phyloP scores from a whole-genome alignment of 2,797 vertebrate species.

The Euthynnus affinis region DNA sequence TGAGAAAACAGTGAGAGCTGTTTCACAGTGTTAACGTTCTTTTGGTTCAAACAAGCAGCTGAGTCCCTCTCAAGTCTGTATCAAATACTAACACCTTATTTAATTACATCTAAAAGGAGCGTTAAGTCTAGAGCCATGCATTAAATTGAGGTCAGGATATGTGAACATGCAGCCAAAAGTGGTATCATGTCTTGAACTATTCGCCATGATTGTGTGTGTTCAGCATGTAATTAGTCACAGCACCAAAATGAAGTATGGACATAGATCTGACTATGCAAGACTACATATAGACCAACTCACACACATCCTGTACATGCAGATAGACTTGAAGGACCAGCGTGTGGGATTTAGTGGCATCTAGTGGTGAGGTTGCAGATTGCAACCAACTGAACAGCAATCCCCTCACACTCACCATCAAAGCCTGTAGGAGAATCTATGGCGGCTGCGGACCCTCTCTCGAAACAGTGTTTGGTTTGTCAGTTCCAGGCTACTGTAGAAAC shows the following conservation, averaged over 20 bases:
- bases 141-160: constrained; percentile 40
- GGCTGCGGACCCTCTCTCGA: too few relatives aligned
- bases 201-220: constrained; percentile 5
- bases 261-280: too few relatives aligned
- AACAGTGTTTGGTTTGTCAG: too few relatives aligned
- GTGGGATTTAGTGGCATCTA: too few relatives aligned
- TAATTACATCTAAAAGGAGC: constrained; percentile 55
- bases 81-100: constrained; percentile 72
- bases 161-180: constrained; percentile 19
- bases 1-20: constrained; percentile 40
- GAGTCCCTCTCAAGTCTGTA: constrained; percentile 52
- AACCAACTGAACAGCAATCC: too few relatives aligned
- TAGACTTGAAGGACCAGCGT: background rate
- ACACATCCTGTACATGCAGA: constrained; percentile 24
- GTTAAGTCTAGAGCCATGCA: constrained; percentile 20
- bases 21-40: constrained; percentile 17
- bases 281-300: too few relatives aligned
- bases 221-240: constrained; percentile 21
- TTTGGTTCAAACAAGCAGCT: constrained; percentile 36
- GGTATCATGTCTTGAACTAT: constrained; percentile 45
- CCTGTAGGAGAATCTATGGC: too few relatives aligned
- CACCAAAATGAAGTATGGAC: too few relatives aligned
- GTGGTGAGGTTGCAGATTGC: too few relatives aligned
- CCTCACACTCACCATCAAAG: too few relatives aligned
- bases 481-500: too few relatives aligned